Conservation (phyloP, 2,113 vertebrate species). For the Agapornis roseicollis region DNA sequence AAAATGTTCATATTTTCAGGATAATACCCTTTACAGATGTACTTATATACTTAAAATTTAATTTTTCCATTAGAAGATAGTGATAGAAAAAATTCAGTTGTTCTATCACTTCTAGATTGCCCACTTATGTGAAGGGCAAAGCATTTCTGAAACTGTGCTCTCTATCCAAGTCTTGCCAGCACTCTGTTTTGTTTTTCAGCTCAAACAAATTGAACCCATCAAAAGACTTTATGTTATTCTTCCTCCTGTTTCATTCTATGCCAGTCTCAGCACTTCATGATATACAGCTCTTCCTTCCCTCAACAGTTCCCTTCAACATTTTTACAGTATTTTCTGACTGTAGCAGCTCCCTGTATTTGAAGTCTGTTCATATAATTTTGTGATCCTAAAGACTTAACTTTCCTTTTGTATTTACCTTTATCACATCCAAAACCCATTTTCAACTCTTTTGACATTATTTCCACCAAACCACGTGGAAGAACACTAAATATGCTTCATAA, state of each 20-base stretch:
- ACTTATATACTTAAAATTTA: not conserved
- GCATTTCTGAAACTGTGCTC: not conserved
- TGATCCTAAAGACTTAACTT: slow-evolving; percentile 4
- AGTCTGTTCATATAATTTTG: not conserved
- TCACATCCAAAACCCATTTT: slow-evolving; percentile 26
- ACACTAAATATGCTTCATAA: not conserved
- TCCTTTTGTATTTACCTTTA: slow-evolving; percentile 43
- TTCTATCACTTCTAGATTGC: not conserved
- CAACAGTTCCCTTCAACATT: not conserved
- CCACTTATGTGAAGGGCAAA: not conserved
- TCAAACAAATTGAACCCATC: not conserved
- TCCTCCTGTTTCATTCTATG: not conserved
- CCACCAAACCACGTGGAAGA: slow-evolving; percentile 44
- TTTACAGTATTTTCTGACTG: not conserved
- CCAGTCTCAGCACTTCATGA: not conserved
- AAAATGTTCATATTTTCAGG: not conserved
- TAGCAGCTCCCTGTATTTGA: not conserved
- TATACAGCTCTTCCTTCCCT: not conserved
- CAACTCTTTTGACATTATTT: slow-evolving; percentile 28
- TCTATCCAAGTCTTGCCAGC: not conserved
- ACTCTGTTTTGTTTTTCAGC: not conserved
- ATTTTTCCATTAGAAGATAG: not conserved
- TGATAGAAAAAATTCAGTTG: not conserved
- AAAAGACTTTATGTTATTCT: not conserved
- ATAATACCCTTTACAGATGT: not conserved